phyloP scores from a whole-genome alignment of 2,888 invertebrate genomes.

The Phyllotreta striolata region DNA sequence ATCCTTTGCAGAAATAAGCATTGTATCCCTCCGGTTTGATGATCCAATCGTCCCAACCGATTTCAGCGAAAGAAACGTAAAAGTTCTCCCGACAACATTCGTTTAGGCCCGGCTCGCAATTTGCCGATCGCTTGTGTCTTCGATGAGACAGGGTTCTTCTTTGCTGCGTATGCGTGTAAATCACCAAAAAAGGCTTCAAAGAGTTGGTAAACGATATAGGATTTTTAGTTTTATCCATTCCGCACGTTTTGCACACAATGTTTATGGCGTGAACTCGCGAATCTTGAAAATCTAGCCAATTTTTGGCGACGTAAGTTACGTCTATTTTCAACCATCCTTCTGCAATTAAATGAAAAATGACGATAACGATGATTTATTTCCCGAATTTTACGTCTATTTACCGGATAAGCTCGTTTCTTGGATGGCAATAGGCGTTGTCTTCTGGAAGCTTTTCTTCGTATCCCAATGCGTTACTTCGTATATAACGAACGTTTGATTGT shows the following conservation, averaged over 20 bases:
- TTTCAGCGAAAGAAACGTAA: constrained; percentile 82
- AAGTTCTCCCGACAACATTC: constrained; percentile 86
- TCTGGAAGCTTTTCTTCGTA: constrained; percentile 72
- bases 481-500: constrained; percentile 79
- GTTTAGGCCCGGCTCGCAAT: constrained; percentile 73
- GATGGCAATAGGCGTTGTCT: constrained; percentile 81
- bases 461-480: constrained; percentile 79
- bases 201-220: constrained; percentile 77
- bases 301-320: constrained; percentile 76
- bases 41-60: constrained; percentile 92
- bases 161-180: constrained; percentile 78
- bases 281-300: constrained; percentile 77
- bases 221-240: constrained; percentile 68
- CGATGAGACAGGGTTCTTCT: constrained; percentile 59
- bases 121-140: constrained; percentile 65
- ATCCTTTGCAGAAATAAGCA: constrained; percentile 87
- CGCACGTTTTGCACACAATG: constrained; percentile 81
- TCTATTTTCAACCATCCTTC: constrained; percentile 86
- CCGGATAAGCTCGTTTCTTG: constrained; percentile 77
- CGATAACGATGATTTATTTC: background rate
- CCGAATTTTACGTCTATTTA: constrained; percentile 50
- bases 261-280: constrained; percentile 76
- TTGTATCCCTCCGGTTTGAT: constrained; percentile 83
- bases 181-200: constrained; percentile 78
- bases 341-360: constrained; percentile 47